Evolutionary conservation across 2,888 invertebrate genomes (phyloP), one percentile per base, ranked within the genome.

Genomic region (Agriopis marginaria): DNA sequence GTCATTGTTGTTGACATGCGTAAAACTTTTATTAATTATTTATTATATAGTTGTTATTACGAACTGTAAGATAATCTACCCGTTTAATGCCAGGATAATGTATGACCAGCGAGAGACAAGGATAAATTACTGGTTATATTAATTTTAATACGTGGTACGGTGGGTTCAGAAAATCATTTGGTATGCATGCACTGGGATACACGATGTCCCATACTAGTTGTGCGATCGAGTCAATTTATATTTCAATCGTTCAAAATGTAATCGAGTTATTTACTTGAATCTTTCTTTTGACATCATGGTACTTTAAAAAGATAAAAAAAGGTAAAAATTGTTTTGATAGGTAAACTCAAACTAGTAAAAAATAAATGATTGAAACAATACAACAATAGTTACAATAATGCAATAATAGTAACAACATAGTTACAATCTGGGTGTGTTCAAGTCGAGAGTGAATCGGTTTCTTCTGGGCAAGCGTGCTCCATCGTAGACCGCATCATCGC

Each of bases 81-180:
- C 45, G 51, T 54, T 70, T 70, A 62, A 70, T 60, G 54, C 51
- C 66, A 63, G 66, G 51, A 68, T 81, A 77, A 75, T 80, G 78
- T 81, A 78, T 81, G 75, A 71, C 78, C 78, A 80, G 76, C 74
- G 75, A 67, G 66, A 73, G 81, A 82, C 81, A 79, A 75, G 79
- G 81, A 87, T 83, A 87, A 83, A 89, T 84, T 80, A 84, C 81
- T 82, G 77, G 81, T 71, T 63, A 63, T 72, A 86, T 87, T 86
- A 85, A 88, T 86, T 87, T 85, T 81, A 83, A 82, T 85, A 78
- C 79, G 78, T 71, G 73, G 76, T 79, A 81, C 75, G 75, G 63
- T 66, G 75, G 76, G 80, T 78, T 79, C 72, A 69, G 62, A 70
- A 71, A 72, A 78, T 80, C 75, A 84, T 86, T 82, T 77, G 56